A percentile compares a stretch with the other conserved stretches of the same genome.
These are phyloP conservation scores for Chauna torquata DNA, from an alignment of 2,113 vertebrate genomes.

Conservation along the genomic window DNA sequence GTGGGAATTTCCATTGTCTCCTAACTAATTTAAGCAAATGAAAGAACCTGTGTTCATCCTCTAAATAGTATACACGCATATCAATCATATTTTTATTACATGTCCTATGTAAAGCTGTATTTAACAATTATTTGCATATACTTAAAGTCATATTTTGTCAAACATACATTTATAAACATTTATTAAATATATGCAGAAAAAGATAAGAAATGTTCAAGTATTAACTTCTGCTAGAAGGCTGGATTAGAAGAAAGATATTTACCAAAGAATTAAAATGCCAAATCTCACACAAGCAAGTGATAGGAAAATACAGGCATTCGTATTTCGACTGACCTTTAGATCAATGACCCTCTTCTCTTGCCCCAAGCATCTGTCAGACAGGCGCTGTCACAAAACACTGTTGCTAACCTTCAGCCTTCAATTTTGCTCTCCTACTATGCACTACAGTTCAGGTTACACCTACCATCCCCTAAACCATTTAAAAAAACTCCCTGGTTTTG, in stretches of 20 bases:
- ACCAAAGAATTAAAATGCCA: not conserved
- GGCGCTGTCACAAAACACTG: not conserved
- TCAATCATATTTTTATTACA: not conserved
- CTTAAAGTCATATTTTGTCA: not conserved
- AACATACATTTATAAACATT: not conserved
- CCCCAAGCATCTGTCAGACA: not conserved
- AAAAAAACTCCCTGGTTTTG: not conserved
- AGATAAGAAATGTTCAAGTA: not conserved
- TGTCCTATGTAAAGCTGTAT: not conserved
- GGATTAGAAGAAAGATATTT: not conserved
- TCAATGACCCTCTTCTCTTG: not conserved
- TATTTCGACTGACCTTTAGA: slow-evolving; percentile 4
- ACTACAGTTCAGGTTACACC: not conserved
- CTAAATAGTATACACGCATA: not conserved
- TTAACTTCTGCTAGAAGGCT: not conserved
- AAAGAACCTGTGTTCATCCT: not conserved
- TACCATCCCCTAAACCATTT: not conserved
- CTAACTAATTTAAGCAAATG: not conserved
- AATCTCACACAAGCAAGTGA: not conserved
- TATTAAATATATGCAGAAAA: not conserved
- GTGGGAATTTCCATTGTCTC: not conserved
- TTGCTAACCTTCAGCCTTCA: not conserved
- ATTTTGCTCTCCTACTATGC: not conserved
- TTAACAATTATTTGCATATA: not conserved
- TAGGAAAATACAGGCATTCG: not conserved